Conservation (phyloP, 2,113 vertebrate species). For the Entomyzon cyanotis region DNA sequence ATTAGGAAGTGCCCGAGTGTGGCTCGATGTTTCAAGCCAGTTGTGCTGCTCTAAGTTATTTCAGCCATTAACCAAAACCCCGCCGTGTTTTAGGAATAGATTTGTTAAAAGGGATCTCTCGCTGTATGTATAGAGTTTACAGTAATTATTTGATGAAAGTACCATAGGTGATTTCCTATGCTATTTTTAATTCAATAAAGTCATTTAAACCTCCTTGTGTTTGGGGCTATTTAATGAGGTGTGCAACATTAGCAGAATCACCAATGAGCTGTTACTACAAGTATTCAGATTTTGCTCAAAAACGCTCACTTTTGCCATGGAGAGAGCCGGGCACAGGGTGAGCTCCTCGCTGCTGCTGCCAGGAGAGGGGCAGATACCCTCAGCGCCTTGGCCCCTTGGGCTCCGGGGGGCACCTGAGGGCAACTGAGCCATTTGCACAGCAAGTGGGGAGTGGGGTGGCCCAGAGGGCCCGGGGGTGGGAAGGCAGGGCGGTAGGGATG, state of each 20-base stretch:
- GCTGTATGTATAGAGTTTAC: slow-evolving; percentile 40
- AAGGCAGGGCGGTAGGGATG: background rate
- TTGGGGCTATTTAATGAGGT: slow-evolving; percentile 61
- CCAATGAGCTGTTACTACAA: slow-evolving; percentile 32
- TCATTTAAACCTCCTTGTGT: slow-evolving; percentile 55
- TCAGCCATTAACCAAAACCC: slow-evolving; percentile 64
- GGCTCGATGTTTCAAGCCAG: slow-evolving; percentile 21
- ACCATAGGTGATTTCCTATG: slow-evolving; percentile 61
- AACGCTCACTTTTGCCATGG: background rate
- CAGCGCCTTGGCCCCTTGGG: background rate
- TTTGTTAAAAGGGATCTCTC: slow-evolving; percentile 39
- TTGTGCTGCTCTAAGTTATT: slow-evolving; percentile 40
- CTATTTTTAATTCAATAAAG: slow-evolving; percentile 69
- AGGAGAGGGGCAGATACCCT: background rate
- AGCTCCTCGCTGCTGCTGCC: background rate
- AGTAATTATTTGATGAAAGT: slow-evolving; percentile 64
- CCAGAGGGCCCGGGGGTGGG: background rate
- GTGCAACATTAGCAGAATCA: slow-evolving; percentile 50
- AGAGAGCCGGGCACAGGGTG: background rate
- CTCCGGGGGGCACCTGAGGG: background rate
- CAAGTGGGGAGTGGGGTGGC: background rate
- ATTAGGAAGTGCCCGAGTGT: slow-evolving; percentile 56
- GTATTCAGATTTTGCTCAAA: background rate
- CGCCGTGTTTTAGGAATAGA: background rate
- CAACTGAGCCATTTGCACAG: background rate